Conservation (phyloP, 2,888 invertebrate species). For the Erebia ligea region DNA sequence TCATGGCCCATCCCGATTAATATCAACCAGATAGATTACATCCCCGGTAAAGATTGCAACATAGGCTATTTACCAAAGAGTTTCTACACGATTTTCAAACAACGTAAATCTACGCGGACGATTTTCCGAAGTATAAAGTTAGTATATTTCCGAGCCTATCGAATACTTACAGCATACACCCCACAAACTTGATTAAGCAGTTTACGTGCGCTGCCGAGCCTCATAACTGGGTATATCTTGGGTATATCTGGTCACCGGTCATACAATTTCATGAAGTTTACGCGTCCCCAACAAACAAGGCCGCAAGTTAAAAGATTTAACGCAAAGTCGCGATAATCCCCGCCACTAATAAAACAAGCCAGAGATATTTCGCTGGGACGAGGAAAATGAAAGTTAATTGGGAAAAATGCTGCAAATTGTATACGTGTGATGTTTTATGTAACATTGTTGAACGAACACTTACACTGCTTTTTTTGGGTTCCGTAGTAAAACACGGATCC, state of each 20-base stretch:
- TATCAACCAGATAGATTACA: no score
- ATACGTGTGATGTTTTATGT: conserved; percentile 4
- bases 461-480: no score
- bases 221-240: conserved; percentile 23
- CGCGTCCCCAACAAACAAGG: conserved; percentile 23
- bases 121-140: neutral
- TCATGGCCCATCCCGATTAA: no score
- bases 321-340: conserved; percentile 24
- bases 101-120: neutral
- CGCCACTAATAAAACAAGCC: conserved; percentile 24
- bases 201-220: conserved; percentile 51
- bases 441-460: neutral
- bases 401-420: conserved; percentile 1
- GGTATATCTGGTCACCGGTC: conserved; percentile 27
- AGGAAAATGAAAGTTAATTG: conserved; percentile 16
- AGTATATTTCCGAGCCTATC: neutral
- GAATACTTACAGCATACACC: conserved; percentile 21
- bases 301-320: conserved; percentile 24
- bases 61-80: no score
- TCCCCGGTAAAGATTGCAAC: no score
- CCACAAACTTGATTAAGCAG: conserved; percentile 55
- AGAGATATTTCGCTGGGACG: neutral
- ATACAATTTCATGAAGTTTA: conserved; percentile 28
- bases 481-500: no score
- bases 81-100: no score